phyloP scores from a whole-genome alignment of 2,888 invertebrate genomes.

The Plagiodera versicolora region DNA sequence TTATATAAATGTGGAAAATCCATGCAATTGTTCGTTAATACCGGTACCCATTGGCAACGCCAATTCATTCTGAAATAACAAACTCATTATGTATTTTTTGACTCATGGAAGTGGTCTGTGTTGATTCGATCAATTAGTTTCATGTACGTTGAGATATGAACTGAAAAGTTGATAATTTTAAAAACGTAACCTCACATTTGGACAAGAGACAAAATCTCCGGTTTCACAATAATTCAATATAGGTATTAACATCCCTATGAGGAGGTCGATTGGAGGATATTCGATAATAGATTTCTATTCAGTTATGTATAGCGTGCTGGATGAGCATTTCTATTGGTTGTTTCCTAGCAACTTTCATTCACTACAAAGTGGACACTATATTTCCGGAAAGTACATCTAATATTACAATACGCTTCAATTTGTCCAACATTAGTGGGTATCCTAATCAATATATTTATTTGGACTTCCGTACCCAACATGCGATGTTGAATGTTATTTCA shows the following conservation, averaged over 20 bases:
- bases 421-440: slow-evolving; percentile 32
- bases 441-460: slow-evolving; percentile 32
- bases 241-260: background rate
- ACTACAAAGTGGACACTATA: slow-evolving; percentile 25
- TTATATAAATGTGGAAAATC: background rate
- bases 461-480: slow-evolving; percentile 27
- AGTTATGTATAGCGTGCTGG: slow-evolving; percentile 23
- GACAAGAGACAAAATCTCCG: background rate
- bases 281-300: background rate
- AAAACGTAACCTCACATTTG: slow-evolving; percentile 22
- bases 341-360: slow-evolving; percentile 35
- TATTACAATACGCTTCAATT: slow-evolving; percentile 35
- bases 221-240: no score
- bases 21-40: background rate
- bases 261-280: slow-evolving; percentile 3
- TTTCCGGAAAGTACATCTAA: slow-evolving; percentile 30
- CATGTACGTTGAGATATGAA: no score
- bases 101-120: no score
- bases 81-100: no score
- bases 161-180: background rate
- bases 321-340: slow-evolving; percentile 19
- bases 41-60: background rate
- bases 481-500: slow-evolving; percentile 22
- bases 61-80: no score
- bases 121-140: no score